phyloP scores from a whole-genome alignment of 2,113 vertebrate species.

The Urocolius indicus region DNA sequence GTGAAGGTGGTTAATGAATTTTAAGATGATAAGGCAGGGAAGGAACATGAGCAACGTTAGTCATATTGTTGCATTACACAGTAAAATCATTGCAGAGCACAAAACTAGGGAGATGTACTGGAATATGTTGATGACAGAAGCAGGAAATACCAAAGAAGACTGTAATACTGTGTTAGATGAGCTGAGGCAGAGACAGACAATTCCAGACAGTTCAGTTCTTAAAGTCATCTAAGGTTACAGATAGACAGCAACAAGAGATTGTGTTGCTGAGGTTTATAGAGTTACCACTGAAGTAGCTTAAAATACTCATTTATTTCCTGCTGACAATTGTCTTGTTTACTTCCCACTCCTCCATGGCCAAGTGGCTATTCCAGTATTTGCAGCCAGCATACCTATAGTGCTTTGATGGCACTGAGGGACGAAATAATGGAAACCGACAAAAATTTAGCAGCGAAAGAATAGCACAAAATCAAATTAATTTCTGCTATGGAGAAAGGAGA shows the following conservation, averaged over 20 bases:
- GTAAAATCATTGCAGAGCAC: not conserved
- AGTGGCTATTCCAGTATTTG: not conserved
- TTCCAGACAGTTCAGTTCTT: not conserved
- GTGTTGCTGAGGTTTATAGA: not conserved
- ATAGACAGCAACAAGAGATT: not conserved
- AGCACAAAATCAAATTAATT: not conserved
- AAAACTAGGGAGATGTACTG: not conserved
- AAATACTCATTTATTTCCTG: constrained; percentile 32
- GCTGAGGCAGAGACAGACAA: not conserved
- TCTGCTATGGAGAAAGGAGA: not conserved
- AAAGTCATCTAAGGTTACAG: constrained; percentile 39
- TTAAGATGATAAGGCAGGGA: not conserved
- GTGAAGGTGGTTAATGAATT: constrained; percentile 40
- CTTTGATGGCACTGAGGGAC: not conserved
- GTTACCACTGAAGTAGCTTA: not conserved
- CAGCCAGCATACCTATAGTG: not conserved
- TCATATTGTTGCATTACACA: not conserved
- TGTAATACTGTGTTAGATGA: not conserved
- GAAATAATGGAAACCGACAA: not conserved
- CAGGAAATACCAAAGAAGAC: not conserved
- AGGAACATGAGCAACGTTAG: not conserved
- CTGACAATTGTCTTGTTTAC: not conserved
- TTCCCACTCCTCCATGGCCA: not conserved
- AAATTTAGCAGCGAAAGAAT: not conserved
- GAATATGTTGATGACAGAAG: not conserved